phyloP scores from a whole-genome alignment of 35 echinoderm and acorn worm species.

The Hemicentrotus pulcherrimus region DNA sequence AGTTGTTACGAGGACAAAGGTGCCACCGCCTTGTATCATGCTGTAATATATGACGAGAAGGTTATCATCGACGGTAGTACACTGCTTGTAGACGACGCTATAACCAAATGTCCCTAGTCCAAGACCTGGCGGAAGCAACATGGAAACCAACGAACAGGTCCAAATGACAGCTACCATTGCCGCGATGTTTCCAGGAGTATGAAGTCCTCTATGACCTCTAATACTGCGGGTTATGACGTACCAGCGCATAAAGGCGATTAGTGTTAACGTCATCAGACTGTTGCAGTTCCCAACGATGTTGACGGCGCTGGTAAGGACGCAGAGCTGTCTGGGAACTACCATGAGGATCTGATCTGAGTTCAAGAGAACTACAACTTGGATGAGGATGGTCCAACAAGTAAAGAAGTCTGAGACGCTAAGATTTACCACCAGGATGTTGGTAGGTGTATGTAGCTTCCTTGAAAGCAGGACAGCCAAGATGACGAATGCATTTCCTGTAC shows the following conservation, averaged over 20 bases:
- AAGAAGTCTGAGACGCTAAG: neutral
- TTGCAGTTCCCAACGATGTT: neutral
- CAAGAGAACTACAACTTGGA: neutral
- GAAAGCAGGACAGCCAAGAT: neutral
- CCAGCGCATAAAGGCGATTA: neutral
- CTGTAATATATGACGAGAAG: neutral
- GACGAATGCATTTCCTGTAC: neutral
- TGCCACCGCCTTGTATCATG: neutral
- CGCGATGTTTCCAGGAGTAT: neutral
- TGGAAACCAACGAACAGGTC: constrained; percentile 37
- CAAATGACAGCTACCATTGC: constrained; percentile 54
- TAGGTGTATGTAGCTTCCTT: neutral
- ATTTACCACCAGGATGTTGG: neutral
- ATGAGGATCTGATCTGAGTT: neutral
- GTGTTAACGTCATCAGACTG: constrained; percentile 51
- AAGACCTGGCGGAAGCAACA: constrained; percentile 57
- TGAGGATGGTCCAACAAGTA: neutral
- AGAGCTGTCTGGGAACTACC: neutral
- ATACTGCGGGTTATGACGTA: neutral
- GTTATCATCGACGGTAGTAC: constrained; percentile 12
- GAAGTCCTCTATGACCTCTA: neutral
- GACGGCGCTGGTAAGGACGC: neutral
- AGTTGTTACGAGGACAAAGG: neutral
- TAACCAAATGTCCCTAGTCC: constrained; percentile 65
- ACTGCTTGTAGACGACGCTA: constrained; percentile 53